These are phyloP conservation scores for Liolophura sinensis DNA, from an alignment of 1,140 invertebrate genomes.

Conservation along the genomic window DNA sequence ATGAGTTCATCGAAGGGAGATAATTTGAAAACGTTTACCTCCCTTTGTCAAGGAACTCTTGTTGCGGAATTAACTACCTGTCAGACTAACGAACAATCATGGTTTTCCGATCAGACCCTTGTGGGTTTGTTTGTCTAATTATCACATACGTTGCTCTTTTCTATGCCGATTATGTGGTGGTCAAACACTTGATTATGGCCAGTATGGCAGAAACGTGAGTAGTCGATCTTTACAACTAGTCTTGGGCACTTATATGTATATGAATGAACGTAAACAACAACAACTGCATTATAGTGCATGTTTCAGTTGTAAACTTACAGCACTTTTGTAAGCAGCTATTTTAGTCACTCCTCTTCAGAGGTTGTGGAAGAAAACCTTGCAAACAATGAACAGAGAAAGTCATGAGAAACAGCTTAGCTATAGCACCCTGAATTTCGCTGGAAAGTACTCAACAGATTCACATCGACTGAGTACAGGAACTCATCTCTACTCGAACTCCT, in stretches of 20 bases:
- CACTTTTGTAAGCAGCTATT: background rate
- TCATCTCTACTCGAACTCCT: too few relatives aligned
- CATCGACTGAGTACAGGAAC: too few relatives aligned
- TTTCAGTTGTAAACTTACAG: background rate
- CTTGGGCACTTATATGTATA: background rate
- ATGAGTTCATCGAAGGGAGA: too few relatives aligned
- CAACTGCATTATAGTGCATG: background rate
- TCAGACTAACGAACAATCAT: too few relatives aligned
- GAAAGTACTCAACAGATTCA: too few relatives aligned
- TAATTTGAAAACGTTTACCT: too few relatives aligned
- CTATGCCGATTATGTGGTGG: constrained; percentile 90
- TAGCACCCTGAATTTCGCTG: too few relatives aligned
- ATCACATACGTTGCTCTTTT: constrained; percentile 82
- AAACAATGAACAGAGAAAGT: too few relatives aligned
- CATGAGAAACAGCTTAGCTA: too few relatives aligned
- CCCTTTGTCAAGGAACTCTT: too few relatives aligned
- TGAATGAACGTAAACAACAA: background rate
- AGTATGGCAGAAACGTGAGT: constrained; percentile 79
- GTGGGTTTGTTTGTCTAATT: constrained; percentile 83
- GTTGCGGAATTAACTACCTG: too few relatives aligned
- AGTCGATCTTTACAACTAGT: background rate
- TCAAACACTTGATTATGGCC: constrained; percentile 82
- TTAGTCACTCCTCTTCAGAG: background rate
- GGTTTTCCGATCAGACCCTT: constrained; percentile 77
- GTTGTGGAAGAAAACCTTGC: background rate